A percentile compares a stretch with the other conserved stretches of the same genome.
Conservation (phyloP, 2,888 invertebrate genomes). For the Pseudococcus jackbeardsleyi region DNA sequence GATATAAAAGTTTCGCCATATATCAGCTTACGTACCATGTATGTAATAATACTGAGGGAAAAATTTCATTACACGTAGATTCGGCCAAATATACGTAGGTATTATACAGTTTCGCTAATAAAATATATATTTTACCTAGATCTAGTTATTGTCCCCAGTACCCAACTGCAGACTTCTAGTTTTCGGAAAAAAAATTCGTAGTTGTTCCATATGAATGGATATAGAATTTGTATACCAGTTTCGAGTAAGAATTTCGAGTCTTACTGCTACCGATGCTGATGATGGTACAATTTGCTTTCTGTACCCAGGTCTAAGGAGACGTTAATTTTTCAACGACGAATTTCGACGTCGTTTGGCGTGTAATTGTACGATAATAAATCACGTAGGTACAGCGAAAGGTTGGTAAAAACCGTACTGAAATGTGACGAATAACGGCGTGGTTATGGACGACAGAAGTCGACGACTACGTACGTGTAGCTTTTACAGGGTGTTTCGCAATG, state of each 20-base stretch:
- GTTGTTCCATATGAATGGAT: not conserved
- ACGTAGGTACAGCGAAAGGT: not conserved
- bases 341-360: not conserved
- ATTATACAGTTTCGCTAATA: slow-evolving; percentile 12
- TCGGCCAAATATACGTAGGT: not conserved
- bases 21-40: not conserved
- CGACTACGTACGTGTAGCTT: not conserved
- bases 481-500: not conserved
- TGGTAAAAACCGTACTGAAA: not conserved
- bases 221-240: not conserved
- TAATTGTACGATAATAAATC: slow-evolving; percentile 24
- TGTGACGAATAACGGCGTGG: not conserved
- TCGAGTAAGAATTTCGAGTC: not conserved
- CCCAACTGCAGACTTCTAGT: not conserved
- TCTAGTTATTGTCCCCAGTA: not conserved
- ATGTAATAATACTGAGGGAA: slow-evolving; percentile 14
- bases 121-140: slow-evolving; percentile 30
- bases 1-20: slow-evolving; percentile 42
- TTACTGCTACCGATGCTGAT: not conserved
- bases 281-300: not conserved
- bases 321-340: not conserved
- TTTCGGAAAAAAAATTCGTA: not conserved
- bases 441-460: not conserved
- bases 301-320: not conserved
- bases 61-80: slow-evolving; percentile 34